These are phyloP conservation scores for Oncorhynchus mykiss DNA, from an alignment of 2,113 vertebrate species.

Conservation along the genomic window DNA sequence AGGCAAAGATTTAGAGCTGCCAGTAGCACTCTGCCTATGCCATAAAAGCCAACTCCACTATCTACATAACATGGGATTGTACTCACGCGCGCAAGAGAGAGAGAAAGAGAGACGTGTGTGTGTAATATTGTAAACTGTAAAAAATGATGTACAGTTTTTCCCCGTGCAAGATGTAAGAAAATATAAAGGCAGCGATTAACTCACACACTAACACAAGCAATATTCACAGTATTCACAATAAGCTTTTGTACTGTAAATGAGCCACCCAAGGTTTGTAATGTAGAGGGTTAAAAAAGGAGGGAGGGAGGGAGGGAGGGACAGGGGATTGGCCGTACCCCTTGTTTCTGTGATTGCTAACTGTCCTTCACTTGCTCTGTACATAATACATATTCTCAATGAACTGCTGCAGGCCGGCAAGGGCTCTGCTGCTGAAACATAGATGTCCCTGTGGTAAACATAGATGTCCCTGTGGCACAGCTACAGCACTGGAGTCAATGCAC, in stretches of 20 bases:
- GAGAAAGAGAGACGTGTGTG: not conserved
- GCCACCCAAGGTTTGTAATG: not conserved
- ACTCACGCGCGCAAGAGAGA: not conserved
- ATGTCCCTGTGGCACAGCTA: constrained; percentile 44
- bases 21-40: not conserved
- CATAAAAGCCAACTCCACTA: not conserved
- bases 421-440: constrained; percentile 38
- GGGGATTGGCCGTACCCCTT: constrained; percentile 42
- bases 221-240: constrained; percentile 1
- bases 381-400: constrained; percentile 67
- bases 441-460: constrained; percentile 46
- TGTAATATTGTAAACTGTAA: not conserved
- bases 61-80: not conserved
- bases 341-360: constrained; percentile 54
- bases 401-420: constrained; percentile 48
- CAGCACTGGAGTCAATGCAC: constrained; percentile 1
- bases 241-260: not conserved
- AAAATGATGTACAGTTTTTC: not conserved
- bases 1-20: not conserved
- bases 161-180: no score
- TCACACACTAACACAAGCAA: not conserved
- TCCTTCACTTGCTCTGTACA: constrained; percentile 48
- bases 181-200: no score
- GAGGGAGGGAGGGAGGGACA: constrained; percentile 27
- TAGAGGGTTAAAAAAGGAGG: not conserved